Percentiles rank a stretch among this genome's conserved stretches.
Conservation (phyloP, 2,797 vertebrate genomes). For the Diceros bicornis region DNA sequence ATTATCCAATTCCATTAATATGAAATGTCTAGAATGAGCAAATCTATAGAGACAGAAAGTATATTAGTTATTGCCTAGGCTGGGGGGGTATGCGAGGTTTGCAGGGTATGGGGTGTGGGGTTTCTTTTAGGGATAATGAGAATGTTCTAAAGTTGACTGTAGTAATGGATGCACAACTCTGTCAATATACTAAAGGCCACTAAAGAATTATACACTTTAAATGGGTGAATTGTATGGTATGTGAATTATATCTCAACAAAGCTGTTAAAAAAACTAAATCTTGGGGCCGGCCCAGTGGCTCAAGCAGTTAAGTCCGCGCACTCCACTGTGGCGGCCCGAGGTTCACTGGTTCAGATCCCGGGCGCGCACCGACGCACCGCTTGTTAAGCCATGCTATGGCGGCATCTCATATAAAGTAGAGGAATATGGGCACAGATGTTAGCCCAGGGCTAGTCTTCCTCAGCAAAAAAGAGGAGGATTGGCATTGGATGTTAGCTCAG, state of each 20-base stretch:
- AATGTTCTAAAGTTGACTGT: constrained; percentile 10
- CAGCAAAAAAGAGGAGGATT: no score
- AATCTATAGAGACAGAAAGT: background rate
- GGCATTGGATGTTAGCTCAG: no score
- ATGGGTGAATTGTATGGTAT: background rate
- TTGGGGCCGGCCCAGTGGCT: no score
- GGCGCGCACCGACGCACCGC: no score
- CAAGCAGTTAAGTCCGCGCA: no score
- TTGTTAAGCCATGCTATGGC: no score
- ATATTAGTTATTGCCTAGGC: background rate
- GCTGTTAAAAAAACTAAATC: background rate
- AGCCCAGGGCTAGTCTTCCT: no score
- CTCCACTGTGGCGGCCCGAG: no score
- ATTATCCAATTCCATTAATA: background rate
- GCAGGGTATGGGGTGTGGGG: no score
- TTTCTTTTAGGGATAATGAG: background rate
- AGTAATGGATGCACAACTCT: background rate
- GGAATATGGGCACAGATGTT: no score
- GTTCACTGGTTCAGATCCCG: no score
- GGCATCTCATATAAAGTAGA: no score
- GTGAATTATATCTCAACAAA: constrained; percentile 15
- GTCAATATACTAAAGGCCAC: background rate
- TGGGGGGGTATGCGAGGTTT: background rate
- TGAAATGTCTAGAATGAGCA: background rate
- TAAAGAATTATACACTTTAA: constrained; percentile 18